phyloP scores from a whole-genome alignment of 2,113 vertebrate genomes.

The Diphyllodes magnificus region DNA sequence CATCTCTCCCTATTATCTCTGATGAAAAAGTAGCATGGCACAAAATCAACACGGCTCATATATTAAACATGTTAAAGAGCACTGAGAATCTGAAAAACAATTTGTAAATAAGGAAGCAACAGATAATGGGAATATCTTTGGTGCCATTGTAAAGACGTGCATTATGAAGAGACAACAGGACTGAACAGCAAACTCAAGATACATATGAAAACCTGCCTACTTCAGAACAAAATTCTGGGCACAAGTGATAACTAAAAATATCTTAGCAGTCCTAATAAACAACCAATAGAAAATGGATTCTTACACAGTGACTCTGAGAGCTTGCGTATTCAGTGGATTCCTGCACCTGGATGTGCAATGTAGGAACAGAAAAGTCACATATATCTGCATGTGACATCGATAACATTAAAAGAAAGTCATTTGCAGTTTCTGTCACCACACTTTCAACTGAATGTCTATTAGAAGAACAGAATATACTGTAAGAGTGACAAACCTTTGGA shows the following conservation, averaged over 20 bases:
- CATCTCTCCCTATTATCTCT: background rate
- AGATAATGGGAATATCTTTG: background rate
- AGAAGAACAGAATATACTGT: background rate
- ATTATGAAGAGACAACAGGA: background rate
- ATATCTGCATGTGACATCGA: background rate
- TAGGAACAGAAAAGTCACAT: background rate
- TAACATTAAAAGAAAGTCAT: background rate
- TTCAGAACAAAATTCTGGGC: background rate
- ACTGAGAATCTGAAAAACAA: background rate
- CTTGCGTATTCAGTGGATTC: background rate
- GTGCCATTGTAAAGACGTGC: fast-evolving
- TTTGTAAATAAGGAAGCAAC: background rate
- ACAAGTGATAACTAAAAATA: background rate
- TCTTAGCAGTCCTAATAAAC: background rate
- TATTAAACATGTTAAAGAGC: background rate
- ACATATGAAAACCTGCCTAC: background rate
- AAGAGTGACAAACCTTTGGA: background rate
- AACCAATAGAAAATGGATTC: background rate
- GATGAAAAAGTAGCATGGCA: background rate
- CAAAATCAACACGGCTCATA: background rate
- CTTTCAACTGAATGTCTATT: background rate
- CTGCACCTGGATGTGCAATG: background rate
- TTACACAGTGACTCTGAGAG: background rate
- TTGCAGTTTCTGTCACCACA: background rate
- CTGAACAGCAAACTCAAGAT: background rate